Evolutionary conservation across 1,140 invertebrate species (phyloP).

Genomic region (Linepithema humile): DNA sequence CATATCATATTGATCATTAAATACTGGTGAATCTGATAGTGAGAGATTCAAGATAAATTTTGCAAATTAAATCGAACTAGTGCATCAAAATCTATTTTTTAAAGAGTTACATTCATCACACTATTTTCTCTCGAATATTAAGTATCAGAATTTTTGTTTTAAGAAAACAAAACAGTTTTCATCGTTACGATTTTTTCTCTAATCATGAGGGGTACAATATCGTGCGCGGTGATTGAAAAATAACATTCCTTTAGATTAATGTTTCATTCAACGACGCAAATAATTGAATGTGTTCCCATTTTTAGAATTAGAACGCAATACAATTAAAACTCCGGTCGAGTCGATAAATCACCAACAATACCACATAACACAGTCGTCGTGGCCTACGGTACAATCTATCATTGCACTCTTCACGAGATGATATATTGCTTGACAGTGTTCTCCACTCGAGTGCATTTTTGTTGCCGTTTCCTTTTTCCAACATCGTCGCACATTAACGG

Average conservation of each 20-base stretch:
- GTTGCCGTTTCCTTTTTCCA: constrained; percentile 12
- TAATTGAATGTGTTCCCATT: background rate
- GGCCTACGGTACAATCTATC: constrained; percentile 32
- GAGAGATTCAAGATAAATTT: background rate
- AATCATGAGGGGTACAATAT: background rate
- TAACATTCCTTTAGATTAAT: constrained; percentile 22
- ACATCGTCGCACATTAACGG: constrained; percentile 12
- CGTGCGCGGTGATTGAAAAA: background rate
- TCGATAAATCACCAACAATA: constrained; percentile 40
- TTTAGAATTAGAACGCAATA: constrained; percentile 20
- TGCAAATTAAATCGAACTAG: background rate
- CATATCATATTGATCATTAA: background rate
- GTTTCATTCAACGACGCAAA: constrained; percentile 3
- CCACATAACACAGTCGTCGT: background rate
- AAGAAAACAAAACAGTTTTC: background rate
- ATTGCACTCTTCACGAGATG: constrained; percentile 35
- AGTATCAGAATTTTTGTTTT: background rate
- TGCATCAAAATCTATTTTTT: background rate
- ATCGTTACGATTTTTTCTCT: background rate
- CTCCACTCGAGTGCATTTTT: constrained; percentile 43
- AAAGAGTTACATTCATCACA: background rate
- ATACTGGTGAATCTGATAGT: background rate
- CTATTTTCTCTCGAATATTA: background rate
- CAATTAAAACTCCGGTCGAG: constrained; percentile 23
- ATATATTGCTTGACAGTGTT: constrained; percentile 48